Percentiles rank a stretch among this genome's conserved stretches.
Evolutionary conservation across 2,797 vertebrate species (phyloP).

Genomic region (Masticophis lateralis): DNA sequence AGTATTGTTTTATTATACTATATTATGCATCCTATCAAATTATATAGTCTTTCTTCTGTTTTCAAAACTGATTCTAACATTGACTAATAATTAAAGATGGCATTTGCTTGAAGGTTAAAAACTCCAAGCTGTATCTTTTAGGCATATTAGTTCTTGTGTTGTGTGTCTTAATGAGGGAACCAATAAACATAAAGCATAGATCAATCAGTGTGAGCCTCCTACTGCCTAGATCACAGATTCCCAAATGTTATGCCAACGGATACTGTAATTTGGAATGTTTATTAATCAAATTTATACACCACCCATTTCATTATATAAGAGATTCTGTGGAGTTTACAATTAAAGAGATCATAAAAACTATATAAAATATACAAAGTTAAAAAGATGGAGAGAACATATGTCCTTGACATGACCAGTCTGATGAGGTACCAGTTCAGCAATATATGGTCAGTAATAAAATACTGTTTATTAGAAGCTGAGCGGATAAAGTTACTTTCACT

Average conservation of each 20-base stretch:
- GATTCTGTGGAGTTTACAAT: not conserved
- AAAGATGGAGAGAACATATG: not conserved
- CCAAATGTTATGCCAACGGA: not conserved
- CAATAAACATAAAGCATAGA: not conserved
- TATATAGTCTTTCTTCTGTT: not conserved
- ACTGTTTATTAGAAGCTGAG: not conserved
- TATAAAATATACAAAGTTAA: not conserved
- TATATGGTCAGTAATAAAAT: not conserved
- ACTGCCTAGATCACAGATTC: not conserved
- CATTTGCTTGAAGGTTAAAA: not conserved
- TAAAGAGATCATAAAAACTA: not conserved
- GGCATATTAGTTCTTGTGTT: not conserved
- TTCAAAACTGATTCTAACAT: not conserved
- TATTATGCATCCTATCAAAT: not conserved
- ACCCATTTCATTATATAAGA: not conserved
- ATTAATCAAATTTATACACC: not conserved
- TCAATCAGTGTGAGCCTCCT: too few relatives aligned
- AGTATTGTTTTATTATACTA: not conserved
- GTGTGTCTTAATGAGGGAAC: not conserved
- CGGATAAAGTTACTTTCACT: not conserved
- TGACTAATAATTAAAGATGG: not conserved
- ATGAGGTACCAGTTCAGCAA: not conserved
- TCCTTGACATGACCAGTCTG: not conserved
- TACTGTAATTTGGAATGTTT: not conserved
- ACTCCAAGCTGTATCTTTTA: slow-evolving; percentile 1